Percentiles rank a stretch among this genome's conserved stretches.
Conservation (phyloP, 1,140 invertebrate species). For the Microplitis demolitor region DNA sequence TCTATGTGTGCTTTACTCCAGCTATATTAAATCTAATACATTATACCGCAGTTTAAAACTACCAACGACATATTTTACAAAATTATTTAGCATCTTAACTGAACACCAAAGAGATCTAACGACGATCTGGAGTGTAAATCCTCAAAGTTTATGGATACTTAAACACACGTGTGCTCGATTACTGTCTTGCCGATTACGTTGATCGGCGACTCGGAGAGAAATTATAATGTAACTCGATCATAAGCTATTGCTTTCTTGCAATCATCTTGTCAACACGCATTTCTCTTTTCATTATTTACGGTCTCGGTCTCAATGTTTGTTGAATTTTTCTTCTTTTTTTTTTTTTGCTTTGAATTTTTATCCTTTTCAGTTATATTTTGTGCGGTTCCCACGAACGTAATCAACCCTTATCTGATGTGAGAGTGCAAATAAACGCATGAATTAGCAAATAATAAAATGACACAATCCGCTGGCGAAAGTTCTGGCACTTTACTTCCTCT, state of each 20-base stretch:
- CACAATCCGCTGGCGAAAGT: slow-evolving; percentile 24
- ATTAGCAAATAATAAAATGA: slow-evolving; percentile 15
- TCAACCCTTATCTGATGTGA: slow-evolving; percentile 16
- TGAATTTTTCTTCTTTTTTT: not conserved
- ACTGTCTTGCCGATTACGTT: not conserved
- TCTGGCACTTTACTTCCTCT: not conserved
- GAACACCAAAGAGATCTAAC: not conserved
- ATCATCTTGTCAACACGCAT: not conserved
- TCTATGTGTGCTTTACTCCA: too few species aligned
- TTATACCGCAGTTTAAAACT: too few species aligned
- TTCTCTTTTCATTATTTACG: not conserved
- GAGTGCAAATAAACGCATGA: slow-evolving; percentile 19
- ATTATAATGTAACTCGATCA: not conserved
- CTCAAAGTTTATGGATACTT: not conserved
- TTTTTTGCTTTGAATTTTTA: too few species aligned
- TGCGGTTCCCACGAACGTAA: slow-evolving; percentile 21
- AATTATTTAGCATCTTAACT: not conserved
- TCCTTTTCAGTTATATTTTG: not conserved
- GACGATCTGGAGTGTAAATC: not conserved
- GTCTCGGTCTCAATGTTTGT: not conserved
- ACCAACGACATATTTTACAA: too few species aligned
- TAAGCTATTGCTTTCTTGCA: not conserved
- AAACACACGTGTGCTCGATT: not conserved
- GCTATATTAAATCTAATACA: too few species aligned
- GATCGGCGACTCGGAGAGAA: not conserved